Percentiles rank a stretch among this genome's conserved stretches.
These are phyloP conservation scores for Lepas anatifera DNA, from an alignment of 2,888 invertebrate genomes.

Conservation along the genomic window DNA sequence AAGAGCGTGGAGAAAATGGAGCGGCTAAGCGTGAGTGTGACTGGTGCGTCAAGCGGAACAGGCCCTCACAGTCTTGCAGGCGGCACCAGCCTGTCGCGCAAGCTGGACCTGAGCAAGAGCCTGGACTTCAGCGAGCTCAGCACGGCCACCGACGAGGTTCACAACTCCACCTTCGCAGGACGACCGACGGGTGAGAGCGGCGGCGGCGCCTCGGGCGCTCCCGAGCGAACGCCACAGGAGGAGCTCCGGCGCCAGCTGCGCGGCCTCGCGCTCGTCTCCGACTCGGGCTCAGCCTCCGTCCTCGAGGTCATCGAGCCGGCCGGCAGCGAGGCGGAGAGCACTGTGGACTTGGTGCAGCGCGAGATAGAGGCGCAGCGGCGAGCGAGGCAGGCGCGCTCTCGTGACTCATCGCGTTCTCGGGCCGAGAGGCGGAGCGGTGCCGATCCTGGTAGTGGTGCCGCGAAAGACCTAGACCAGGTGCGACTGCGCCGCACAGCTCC, in stretches of 20 bases:
- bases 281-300: slow-evolving; percentile 29
- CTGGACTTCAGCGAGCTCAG: slow-evolving; percentile 9
- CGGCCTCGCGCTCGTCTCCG: slow-evolving; percentile 27
- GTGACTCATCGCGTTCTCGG: neutral
- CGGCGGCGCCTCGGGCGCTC: neutral
- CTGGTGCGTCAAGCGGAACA: neutral
- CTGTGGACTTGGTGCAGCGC: slow-evolving; percentile 12
- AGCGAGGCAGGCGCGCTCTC: slow-evolving; percentile 16
- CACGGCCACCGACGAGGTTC: neutral
- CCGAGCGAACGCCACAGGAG: slow-evolving; percentile 20
- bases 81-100: neutral
- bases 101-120: slow-evolving; percentile 13
- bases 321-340: slow-evolving; percentile 28
- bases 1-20: slow-evolving; percentile 1
- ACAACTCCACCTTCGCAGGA: neutral
- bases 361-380: slow-evolving; percentile 17
- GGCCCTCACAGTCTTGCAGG: neutral
- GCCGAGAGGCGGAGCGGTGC: neutral
- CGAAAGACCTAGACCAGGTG: neutral
- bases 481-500: neutral
- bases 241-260: slow-evolving; percentile 26
- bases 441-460: slow-evolving; percentile 2
- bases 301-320: slow-evolving; percentile 31
- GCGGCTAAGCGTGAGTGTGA: slow-evolving; percentile 1
- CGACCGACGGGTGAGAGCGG: neutral